These are phyloP conservation scores for Lapara coniferarum DNA, from an alignment of 2,888 invertebrate genomes.

Conservation along the genomic window DNA sequence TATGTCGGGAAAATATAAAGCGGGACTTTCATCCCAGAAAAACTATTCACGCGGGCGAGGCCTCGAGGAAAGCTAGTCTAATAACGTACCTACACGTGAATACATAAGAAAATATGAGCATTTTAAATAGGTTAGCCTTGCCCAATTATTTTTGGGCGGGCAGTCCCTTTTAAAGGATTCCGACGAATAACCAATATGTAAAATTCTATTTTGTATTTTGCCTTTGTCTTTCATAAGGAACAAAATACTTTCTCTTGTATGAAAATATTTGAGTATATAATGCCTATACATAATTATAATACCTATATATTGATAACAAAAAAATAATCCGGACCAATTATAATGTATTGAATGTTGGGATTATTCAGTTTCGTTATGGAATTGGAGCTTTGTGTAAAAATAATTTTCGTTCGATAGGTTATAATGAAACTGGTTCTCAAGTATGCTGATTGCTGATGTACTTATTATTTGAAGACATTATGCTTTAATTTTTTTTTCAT, in stretches of 20 bases:
- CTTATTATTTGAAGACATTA: not conserved
- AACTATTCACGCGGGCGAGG: no score
- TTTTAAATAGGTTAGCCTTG: conserved; percentile 3
- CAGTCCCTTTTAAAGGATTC: conserved; percentile 12
- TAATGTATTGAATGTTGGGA: not conserved
- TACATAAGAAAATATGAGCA: not conserved
- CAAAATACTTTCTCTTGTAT: not conserved
- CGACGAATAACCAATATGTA: not conserved
- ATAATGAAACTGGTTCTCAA: no score
- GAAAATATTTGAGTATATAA: not conserved
- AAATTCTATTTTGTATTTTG: not conserved
- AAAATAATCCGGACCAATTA: not conserved
- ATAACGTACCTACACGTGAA: not conserved
- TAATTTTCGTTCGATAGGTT: not conserved
- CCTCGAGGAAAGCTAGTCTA: no score
- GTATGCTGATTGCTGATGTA: no score
- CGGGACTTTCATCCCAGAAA: no score
- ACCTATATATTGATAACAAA: no score
- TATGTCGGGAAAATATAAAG: no score
- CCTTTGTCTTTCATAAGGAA: not conserved
- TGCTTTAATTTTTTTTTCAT: no score
- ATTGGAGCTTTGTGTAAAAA: not conserved
- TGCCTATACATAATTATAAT: not conserved
- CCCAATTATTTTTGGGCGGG: conserved; percentile 26
- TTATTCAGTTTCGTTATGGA: not conserved